Conservation (phyloP, 2,113 vertebrate genomes). For the Cyanocitta stelleri region DNA sequence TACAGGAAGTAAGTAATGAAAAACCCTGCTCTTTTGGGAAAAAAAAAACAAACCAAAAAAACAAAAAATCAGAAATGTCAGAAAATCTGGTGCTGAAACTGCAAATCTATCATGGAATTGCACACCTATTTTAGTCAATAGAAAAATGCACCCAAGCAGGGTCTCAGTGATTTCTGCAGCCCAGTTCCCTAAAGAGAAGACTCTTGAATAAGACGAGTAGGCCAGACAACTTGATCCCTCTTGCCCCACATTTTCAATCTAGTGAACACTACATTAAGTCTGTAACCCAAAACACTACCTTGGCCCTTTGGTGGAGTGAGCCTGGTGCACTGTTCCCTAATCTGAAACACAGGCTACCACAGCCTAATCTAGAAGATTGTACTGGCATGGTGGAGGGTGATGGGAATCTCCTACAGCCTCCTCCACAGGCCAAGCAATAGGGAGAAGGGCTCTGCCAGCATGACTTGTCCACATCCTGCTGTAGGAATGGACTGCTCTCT, state of each 20-base stretch:
- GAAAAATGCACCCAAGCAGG: background rate
- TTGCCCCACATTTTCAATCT: background rate
- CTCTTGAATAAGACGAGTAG: background rate
- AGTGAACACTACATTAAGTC: background rate
- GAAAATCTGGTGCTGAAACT: background rate
- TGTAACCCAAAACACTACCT: background rate
- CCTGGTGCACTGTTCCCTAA: accelerated
- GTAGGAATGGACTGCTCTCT: accelerated
- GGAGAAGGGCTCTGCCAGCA: background rate
- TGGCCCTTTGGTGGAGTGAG: background rate
- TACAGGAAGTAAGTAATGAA: background rate
- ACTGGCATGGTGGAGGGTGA: accelerated
- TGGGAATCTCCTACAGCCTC: background rate
- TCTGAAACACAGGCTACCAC: background rate
- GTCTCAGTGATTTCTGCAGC: background rate
- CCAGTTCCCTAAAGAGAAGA: background rate
- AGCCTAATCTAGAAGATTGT: background rate
- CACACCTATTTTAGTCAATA: accelerated
- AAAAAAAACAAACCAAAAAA: background rate
- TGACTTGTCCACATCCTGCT: accelerated
- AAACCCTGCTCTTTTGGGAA: background rate
- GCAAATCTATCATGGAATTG: background rate
- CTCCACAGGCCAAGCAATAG: background rate
- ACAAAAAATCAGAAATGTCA: background rate
- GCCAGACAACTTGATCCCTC: background rate